Percentiles rank a stretch among this genome's conserved stretches.
Evolutionary conservation across 1,140 invertebrate genomes (phyloP).

Genomic region (Lepidotrigona ventralis): DNA sequence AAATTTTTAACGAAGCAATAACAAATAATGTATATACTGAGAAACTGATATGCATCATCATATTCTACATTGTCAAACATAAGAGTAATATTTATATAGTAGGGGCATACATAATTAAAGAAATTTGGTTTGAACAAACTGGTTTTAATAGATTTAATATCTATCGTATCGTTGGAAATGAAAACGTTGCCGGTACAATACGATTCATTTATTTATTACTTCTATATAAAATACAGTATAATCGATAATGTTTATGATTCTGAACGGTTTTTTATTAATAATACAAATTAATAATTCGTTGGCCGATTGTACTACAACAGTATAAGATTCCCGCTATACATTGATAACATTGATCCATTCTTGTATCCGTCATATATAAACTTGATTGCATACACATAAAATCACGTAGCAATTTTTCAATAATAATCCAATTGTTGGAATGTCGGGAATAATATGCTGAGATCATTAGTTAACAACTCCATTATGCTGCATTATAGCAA

Average conservation of each 20-base stretch:
- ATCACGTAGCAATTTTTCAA: not conserved
- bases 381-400: no score
- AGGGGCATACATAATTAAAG: not conserved
- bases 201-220: constrained; percentile 11
- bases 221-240: constrained; percentile 1
- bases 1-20: not conserved
- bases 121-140: not conserved
- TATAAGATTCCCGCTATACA: not conserved
- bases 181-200: not conserved
- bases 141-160: not conserved
- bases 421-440: not conserved
- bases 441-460: not conserved
- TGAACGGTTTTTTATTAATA: not conserved
- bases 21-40: not conserved
- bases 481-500: not conserved
- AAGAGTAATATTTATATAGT: not conserved
- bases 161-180: not conserved
- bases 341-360: not conserved
- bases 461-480: not conserved
- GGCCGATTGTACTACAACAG: not conserved
- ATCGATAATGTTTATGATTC: not conserved
- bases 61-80: not conserved
- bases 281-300: not conserved
- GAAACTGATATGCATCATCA: not conserved
- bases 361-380: not conserved